Percentiles rank a stretch among this genome's conserved stretches.
Evolutionary conservation across 2,797 vertebrate species (phyloP).

Genomic region (Graptemys geographica): DNA sequence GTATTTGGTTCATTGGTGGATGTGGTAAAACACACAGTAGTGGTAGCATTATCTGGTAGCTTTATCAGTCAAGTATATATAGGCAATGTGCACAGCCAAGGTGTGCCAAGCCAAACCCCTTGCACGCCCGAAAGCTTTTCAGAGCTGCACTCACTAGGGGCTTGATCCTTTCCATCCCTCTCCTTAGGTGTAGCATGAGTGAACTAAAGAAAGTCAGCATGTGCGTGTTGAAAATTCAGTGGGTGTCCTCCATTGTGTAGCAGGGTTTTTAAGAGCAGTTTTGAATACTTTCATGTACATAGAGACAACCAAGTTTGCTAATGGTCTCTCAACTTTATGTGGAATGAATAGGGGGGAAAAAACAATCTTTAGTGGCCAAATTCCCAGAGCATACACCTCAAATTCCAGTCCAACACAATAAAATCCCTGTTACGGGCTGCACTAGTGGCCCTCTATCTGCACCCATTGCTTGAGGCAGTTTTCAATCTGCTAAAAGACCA

Average conservation of each 20-base stretch:
- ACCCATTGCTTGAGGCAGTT: no score
- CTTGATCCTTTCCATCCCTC: not conserved
- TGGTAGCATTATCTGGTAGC: no score
- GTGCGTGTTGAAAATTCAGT: not conserved
- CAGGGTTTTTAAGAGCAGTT: not conserved
- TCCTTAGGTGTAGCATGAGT: not conserved
- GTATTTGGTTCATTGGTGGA: not conserved
- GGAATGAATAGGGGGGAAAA: not conserved
- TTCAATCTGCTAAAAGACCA: not conserved
- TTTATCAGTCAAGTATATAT: rapidly evolving
- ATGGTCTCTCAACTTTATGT: not conserved
- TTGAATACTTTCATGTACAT: not conserved
- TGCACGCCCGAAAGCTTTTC: not conserved
- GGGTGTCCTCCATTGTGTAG: not conserved
- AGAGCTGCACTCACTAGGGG: not conserved
- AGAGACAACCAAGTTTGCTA: not conserved
- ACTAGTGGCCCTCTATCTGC: not conserved
- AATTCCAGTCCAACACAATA: not conserved
- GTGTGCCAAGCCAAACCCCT: not conserved
- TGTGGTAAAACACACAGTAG: rapidly evolving
- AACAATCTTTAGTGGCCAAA: not conserved
- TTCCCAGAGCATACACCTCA: not conserved
- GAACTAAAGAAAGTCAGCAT: not conserved
- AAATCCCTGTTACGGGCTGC: not conserved
- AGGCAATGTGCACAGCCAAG: not conserved